These are phyloP conservation scores for Dryococelus australis DNA, from an alignment of 2,888 invertebrate species.

Conservation along the genomic window DNA sequence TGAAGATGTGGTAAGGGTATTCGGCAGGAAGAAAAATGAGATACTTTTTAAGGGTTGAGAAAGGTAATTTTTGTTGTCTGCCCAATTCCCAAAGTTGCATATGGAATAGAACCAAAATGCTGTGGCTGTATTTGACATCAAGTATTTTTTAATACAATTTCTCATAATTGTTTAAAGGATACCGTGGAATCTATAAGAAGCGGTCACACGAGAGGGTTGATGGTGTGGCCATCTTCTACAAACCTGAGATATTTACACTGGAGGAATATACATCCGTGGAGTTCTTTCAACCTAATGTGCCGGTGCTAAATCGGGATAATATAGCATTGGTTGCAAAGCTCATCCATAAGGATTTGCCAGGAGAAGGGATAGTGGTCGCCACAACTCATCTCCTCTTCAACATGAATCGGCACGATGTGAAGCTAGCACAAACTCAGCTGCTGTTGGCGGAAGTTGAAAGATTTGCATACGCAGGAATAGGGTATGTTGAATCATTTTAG, in stretches of 20 bases:
- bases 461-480: constrained; percentile 63
- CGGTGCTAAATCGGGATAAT: constrained; percentile 83
- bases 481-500: not conserved
- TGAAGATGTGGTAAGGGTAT: no score
- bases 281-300: constrained; percentile 65
- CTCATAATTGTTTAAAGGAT: constrained; percentile 64
- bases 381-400: constrained; percentile 96
- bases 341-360: constrained; percentile 61
- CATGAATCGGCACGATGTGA: constrained; percentile 85
- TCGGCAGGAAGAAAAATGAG: no score
- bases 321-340: constrained; percentile 84
- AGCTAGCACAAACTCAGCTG: constrained; percentile 86
- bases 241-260: constrained; percentile 70
- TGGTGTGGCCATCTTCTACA: constrained; percentile 91
- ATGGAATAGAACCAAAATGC: not conserved
- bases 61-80: no score
- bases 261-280: constrained; percentile 74
- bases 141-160: not conserved
- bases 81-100: no score
- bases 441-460: constrained; percentile 86
- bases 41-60: no score
- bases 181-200: constrained; percentile 80
- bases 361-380: constrained; percentile 72
- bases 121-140: not conserved
- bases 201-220: constrained; percentile 82